A percentile compares a stretch with the other conserved stretches of the same genome.
Conservation (phyloP, 1,140 invertebrate genomes). For the Cyphomyrmex costatus region DNA sequence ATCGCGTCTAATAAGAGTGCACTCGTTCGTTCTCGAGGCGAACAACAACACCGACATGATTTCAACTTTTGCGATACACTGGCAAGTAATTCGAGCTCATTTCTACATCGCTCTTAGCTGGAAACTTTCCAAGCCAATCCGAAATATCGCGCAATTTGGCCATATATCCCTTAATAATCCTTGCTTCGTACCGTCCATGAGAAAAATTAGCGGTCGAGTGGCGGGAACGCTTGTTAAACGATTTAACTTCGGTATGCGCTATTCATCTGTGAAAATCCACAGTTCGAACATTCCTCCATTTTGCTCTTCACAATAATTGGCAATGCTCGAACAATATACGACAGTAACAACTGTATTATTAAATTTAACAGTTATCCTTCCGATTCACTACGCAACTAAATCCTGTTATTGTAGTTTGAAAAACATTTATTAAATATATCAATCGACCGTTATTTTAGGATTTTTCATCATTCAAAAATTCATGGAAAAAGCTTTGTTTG, state of each 20-base stretch:
- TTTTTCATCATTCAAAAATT: background rate
- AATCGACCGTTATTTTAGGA: constrained; percentile 18
- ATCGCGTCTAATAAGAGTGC: constrained; percentile 81
- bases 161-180: constrained; percentile 47
- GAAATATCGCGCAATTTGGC: constrained; percentile 43
- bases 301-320: constrained; percentile 51
- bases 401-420: constrained; percentile 26
- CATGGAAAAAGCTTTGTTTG: background rate
- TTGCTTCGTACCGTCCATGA: constrained; percentile 14
- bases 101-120: constrained; percentile 35
- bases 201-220: constrained; percentile 31
- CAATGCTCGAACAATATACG: constrained; percentile 37
- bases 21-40: constrained; percentile 77
- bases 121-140: constrained; percentile 35
- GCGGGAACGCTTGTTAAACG: constrained; percentile 48
- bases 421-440: constrained; percentile 53
- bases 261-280: constrained; percentile 44
- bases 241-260: constrained; percentile 38
- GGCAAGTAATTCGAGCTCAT: constrained; percentile 16
- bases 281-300: constrained; percentile 46
- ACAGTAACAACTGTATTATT: constrained; percentile 43
- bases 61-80: constrained; percentile 67
- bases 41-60: constrained; percentile 75
- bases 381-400: constrained; percentile 62
- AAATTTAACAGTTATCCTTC: constrained; percentile 48